Evolutionary conservation across 2,888 invertebrate genomes (phyloP).

Genomic region (Erpobdella octoculata): DNA sequence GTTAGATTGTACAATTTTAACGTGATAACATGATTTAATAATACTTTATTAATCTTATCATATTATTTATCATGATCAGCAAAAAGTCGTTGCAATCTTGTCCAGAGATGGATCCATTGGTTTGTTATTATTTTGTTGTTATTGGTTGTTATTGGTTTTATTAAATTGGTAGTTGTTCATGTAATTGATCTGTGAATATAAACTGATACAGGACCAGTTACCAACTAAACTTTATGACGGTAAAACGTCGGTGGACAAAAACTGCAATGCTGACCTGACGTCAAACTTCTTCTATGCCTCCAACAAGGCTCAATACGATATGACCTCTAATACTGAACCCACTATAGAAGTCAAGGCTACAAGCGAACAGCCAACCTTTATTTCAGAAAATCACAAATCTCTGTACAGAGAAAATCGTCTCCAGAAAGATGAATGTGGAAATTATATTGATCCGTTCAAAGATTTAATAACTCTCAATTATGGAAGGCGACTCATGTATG

Average conservation of each 20-base stretch:
- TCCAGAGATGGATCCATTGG: too few relatives aligned
- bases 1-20: too few relatives aligned
- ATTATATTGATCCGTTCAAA: constrained; percentile 38
- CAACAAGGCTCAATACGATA: not conserved
- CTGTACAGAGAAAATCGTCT: not conserved
- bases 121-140: too few relatives aligned
- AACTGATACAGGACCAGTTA: too few relatives aligned
- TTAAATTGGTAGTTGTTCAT: too few relatives aligned
- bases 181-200: too few relatives aligned
- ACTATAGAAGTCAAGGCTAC: not conserved
- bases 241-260: not conserved
- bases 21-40: too few relatives aligned
- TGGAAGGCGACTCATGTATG: constrained; percentile 38
- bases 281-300: not conserved
- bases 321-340: not conserved
- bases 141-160: too few relatives aligned
- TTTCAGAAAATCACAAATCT: constrained; percentile 9
- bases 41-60: too few relatives aligned
- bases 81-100: too few relatives aligned
- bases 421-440: constrained; percentile 14
- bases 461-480: constrained; percentile 30
- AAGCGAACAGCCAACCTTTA: not conserved
- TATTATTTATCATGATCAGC: too few relatives aligned
- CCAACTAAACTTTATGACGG: not conserved
- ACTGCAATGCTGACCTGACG: not conserved